Conservation (phyloP, 2,113 vertebrate species). For the Festucalex cinctus region DNA sequence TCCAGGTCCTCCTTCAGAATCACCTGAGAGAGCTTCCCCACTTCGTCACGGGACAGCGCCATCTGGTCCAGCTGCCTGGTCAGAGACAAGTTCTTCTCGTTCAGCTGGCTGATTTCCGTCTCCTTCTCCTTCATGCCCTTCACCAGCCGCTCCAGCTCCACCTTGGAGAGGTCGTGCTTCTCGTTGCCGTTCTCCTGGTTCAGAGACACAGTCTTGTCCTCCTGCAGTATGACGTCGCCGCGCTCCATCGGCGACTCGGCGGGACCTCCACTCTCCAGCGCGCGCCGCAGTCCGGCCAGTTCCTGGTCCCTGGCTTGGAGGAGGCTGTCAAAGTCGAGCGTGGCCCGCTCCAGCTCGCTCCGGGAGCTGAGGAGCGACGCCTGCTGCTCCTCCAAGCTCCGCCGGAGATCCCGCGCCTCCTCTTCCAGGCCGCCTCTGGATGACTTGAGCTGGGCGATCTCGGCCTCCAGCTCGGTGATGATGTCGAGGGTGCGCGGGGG, state of each 20-base stretch:
- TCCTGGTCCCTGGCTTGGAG: slow-evolving; percentile 86
- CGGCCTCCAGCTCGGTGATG: slow-evolving; percentile 86
- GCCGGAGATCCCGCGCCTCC: slow-evolving; percentile 77
- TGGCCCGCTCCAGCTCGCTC: slow-evolving; percentile 83
- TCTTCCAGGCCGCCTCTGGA: slow-evolving; percentile 77
- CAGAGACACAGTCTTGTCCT: slow-evolving; percentile 85
- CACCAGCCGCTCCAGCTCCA: slow-evolving; percentile 86
- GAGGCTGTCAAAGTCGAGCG: slow-evolving; percentile 77
- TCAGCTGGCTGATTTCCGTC: slow-evolving; percentile 87
- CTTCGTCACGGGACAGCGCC: slow-evolving; percentile 80
- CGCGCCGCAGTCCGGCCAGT: slow-evolving; percentile 79
- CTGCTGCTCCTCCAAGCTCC: slow-evolving; percentile 80
- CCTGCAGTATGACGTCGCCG: slow-evolving; percentile 79
- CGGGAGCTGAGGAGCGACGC: slow-evolving; percentile 73
- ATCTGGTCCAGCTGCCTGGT: slow-evolving; percentile 87
- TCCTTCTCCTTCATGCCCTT: slow-evolving; percentile 93
- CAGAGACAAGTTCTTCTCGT: slow-evolving; percentile 89
- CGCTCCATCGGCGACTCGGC: slow-evolving; percentile 62
- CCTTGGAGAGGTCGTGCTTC: slow-evolving; percentile 95
- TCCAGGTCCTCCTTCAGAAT: slow-evolving; percentile 93
- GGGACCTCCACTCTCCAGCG: slow-evolving; percentile 66
- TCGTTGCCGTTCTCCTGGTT: slow-evolving; percentile 88
- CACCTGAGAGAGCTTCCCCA: slow-evolving; percentile 87
- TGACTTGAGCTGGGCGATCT: slow-evolving; percentile 82
- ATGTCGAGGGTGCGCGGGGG: slow-evolving; percentile 82